Conservation (phyloP, 2,888 invertebrate species). For the Orthonevra nobilis region DNA sequence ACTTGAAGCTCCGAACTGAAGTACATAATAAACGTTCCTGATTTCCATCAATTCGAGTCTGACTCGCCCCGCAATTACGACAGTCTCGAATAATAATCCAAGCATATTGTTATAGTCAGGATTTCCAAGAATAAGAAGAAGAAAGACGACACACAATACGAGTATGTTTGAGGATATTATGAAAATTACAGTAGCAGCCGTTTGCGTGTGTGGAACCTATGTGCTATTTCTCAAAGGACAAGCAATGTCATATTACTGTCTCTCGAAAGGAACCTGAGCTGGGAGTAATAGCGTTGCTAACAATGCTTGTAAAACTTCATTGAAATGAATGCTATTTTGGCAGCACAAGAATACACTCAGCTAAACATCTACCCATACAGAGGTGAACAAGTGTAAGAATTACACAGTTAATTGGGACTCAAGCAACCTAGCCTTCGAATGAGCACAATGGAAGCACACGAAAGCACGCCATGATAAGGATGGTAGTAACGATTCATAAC, state of each 20-base stretch:
- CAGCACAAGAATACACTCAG: constrained; percentile 17
- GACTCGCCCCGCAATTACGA: constrained; percentile 45
- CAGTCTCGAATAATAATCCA: constrained; percentile 16
- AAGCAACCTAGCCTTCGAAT: constrained; percentile 36
- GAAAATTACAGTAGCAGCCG: constrained; percentile 31
- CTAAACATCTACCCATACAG: not conserved
- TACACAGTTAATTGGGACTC: constrained; percentile 64
- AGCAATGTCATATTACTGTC: constrained; percentile 27
- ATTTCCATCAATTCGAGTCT: constrained; percentile 41
- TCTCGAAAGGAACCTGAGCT: constrained; percentile 21
- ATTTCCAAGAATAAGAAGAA: constrained; percentile 19
- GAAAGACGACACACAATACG: not conserved
- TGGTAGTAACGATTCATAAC: constrained; percentile 48
- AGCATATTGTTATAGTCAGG: no score
- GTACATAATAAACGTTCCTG: constrained; percentile 42
- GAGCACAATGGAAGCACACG: constrained; percentile 44
- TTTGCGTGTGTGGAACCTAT: constrained; percentile 1
- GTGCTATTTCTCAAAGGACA: constrained; percentile 4
- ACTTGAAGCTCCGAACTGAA: constrained; percentile 1
- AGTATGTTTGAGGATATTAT: constrained; percentile 32
- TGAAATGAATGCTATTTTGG: constrained; percentile 64
- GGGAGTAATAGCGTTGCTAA: constrained; percentile 26
- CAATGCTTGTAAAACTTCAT: constrained; percentile 49
- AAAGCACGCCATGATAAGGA: constrained; percentile 45
- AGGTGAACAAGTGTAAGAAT: constrained; percentile 51